A percentile compares a stretch with the other conserved stretches of the same genome.
These are phyloP conservation scores for Antheraea mylitta DNA, from an alignment of 1,140 invertebrate species.

Conservation along the genomic window DNA sequence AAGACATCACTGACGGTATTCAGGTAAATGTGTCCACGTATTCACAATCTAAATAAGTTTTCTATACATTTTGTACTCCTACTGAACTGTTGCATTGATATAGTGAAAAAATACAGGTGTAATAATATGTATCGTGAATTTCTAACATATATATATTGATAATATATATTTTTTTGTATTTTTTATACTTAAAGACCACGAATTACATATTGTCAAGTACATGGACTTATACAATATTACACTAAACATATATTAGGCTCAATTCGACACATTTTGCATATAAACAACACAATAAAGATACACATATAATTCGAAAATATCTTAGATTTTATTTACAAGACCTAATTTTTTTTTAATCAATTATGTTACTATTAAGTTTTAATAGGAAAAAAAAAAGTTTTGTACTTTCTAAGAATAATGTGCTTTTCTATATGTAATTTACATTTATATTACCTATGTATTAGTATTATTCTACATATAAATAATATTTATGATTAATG, in stretches of 20 bases:
- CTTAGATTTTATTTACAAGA: background rate
- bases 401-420: background rate
- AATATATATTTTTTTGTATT: slow-evolving; percentile 39
- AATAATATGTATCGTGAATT: slow-evolving; percentile 42
- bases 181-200: slow-evolving; percentile 54
- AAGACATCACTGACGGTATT: no score
- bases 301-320: background rate
- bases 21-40: no score
- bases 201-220: slow-evolving; percentile 55
- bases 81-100: slow-evolving; percentile 26
- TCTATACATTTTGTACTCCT: slow-evolving; percentile 47
- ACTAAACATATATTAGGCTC: slow-evolving; percentile 8
- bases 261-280: background rate
- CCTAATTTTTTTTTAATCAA: background rate
- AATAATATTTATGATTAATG: background rate
- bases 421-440: background rate
- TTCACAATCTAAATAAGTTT: slow-evolving; percentile 20
- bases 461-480: background rate
- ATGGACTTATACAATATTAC: background rate
- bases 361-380: background rate
- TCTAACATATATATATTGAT: slow-evolving; percentile 28
- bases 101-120: slow-evolving; percentile 16
- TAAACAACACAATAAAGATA: background rate
- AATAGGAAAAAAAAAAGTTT: background rate
- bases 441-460: background rate